Evolutionary conservation across 1,140 invertebrate species (phyloP).

Genomic region (Rhyzopertha dominica): DNA sequence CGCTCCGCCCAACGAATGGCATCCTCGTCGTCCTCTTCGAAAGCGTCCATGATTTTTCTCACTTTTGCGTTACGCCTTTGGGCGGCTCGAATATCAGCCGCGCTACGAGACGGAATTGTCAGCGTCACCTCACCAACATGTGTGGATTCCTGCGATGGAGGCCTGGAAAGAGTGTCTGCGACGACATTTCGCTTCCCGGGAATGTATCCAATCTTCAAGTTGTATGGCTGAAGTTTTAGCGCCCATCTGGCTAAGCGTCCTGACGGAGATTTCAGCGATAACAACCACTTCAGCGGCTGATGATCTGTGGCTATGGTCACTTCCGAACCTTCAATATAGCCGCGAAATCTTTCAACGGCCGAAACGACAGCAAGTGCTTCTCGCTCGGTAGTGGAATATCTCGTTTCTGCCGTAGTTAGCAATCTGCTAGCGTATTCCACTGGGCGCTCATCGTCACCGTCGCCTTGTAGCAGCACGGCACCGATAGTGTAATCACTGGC

Average conservation of each 20-base stretch:
- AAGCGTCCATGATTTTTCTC: conserved; percentile 1
- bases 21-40: conserved; percentile 5
- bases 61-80: conserved; percentile 18
- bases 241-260: conserved; percentile 32
- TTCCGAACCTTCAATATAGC: conserved; percentile 22
- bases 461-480: no score
- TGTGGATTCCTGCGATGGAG: no score
- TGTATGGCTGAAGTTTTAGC: conserved; percentile 13
- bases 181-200: conserved; percentile 16
- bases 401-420: no score
- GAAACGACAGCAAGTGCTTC: no score
- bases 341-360: no score
- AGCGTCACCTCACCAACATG: no score
- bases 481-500: no score
- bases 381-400: no score
- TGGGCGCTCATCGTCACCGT: no score
- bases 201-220: conserved; percentile 17
- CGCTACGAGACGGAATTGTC: conserved; percentile 15
- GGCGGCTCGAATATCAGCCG: conserved; percentile 12
- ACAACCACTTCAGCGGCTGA: conserved; percentile 48
- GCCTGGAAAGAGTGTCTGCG: conserved; percentile 15
- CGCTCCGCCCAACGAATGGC: conserved; percentile 19
- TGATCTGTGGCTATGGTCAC: conserved; percentile 44
- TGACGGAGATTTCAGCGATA: conserved; percentile 38
- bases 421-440: no score